phyloP scores from a whole-genome alignment of 2,797 vertebrate species.

The Pantherophis alleghaniensis region DNA sequence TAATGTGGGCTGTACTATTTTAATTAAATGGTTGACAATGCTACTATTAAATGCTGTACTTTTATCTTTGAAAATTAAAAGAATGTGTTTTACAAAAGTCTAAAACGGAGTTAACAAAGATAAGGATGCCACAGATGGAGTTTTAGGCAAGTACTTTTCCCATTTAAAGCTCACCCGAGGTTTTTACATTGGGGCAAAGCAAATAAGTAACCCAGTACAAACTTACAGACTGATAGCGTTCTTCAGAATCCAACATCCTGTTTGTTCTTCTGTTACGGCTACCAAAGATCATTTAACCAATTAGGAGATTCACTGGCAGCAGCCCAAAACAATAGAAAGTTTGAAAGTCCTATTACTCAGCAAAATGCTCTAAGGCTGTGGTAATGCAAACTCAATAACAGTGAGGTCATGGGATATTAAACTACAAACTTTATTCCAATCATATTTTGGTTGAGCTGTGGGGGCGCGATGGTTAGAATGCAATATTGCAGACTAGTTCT shows the following conservation, averaged over 20 bases:
- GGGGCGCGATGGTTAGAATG: not conserved
- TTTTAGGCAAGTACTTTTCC: too few relatives aligned
- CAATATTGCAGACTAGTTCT: not conserved
- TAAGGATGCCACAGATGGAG: not conserved
- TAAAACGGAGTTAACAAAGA: not conserved
- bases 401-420: not conserved
- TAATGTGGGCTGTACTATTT: not conserved
- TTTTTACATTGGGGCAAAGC: not conserved
- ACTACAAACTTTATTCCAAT: not conserved
- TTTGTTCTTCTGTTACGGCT: not conserved
- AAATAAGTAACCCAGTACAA: not conserved
- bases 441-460: not conserved
- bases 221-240: not conserved
- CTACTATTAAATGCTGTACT: not conserved
- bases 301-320: not conserved
- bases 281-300: not conserved
- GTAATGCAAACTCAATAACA: not conserved
- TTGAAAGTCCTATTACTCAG: not conserved
- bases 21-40: accelerated
- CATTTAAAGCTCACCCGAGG: not conserved
- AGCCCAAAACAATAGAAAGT: not conserved
- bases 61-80: not conserved
- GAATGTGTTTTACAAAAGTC: not conserved
- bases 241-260: not conserved
- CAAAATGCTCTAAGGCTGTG: not conserved